A percentile compares a stretch with the other conserved stretches of the same genome.
Evolutionary conservation across 2,113 vertebrate genomes (phyloP).

Genomic region (Lasiurus cinereus): DNA sequence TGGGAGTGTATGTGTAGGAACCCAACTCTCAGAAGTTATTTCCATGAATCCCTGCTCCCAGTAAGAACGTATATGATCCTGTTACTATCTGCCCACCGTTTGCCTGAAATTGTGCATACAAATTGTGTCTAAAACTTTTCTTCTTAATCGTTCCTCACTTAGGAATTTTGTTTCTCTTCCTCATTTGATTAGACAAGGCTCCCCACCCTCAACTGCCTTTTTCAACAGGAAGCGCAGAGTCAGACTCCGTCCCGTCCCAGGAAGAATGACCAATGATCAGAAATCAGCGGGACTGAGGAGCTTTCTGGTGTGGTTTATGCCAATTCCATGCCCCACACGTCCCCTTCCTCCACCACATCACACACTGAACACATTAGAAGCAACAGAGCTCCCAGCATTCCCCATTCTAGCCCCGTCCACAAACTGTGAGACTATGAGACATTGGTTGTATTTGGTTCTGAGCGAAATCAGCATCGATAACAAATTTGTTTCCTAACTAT

Average conservation of each 20-base stretch:
- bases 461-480: constrained; percentile 65
- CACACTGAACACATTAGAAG: constrained; percentile 1
- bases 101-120: neutral
- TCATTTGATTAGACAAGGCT: constrained; percentile 29
- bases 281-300: neutral
- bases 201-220: neutral
- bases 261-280: neutral
- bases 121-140: constrained; percentile 5
- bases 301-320: neutral
- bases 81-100: neutral
- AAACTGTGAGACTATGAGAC: neutral
- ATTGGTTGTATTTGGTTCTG: constrained; percentile 55
- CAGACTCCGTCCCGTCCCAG: neutral
- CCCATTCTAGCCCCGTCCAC: neutral
- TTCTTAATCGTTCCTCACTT: constrained; percentile 3
- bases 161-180: constrained; percentile 36
- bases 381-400: neutral
- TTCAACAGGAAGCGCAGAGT: neutral
- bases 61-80: neutral
- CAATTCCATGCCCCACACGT: neutral
- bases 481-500: constrained; percentile 36
- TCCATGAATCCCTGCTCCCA: constrained; percentile 14
- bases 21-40: neutral
- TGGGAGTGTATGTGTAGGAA: neutral
- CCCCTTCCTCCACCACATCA: neutral